phyloP scores from a whole-genome alignment of 2,797 vertebrate genomes.

The Hoplostethus mediterraneus region DNA sequence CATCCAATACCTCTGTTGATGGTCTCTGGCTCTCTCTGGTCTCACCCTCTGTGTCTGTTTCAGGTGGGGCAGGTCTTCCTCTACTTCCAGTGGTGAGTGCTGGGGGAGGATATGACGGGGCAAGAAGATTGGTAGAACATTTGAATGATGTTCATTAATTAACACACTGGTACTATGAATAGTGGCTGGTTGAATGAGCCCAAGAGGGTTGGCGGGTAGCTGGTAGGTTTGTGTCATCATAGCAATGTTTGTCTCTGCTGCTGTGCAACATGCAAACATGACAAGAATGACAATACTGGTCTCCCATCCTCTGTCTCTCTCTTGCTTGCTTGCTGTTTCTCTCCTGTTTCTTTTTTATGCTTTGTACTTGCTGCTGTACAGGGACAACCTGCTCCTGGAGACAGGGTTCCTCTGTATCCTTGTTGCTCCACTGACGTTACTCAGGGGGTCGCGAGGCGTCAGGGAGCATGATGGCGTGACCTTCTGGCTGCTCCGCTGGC shows the following conservation, averaged over 20 bases:
- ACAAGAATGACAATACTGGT: background rate
- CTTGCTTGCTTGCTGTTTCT: background rate
- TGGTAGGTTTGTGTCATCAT: slow-evolving; percentile 12
- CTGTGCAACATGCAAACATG: slow-evolving; percentile 19
- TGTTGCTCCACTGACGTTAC: slow-evolving; percentile 87
- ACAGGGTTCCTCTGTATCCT: slow-evolving; percentile 91
- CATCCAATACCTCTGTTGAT: no score
- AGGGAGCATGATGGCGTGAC: slow-evolving; percentile 85
- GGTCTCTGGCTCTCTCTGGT: no score
- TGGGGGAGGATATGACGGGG: background rate
- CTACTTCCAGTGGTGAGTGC: slow-evolving; percentile 97
- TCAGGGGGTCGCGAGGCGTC: slow-evolving; percentile 61
- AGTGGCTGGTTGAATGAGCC: background rate
- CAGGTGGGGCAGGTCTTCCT: slow-evolving; percentile 97
- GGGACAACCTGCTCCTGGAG: slow-evolving; percentile 95
- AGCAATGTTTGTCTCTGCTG: slow-evolving; percentile 27
- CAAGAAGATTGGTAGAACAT: background rate
- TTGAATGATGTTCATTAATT: slow-evolving; percentile 27
- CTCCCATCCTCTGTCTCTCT: background rate
- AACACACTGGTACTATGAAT: slow-evolving; percentile 9
- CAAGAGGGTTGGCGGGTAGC: background rate
- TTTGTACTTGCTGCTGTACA: slow-evolving; percentile 48
- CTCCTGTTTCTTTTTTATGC: no score
- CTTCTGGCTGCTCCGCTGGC: slow-evolving; percentile 94
- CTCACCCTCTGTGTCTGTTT: slow-evolving; percentile 26